These are phyloP conservation scores for Acleris holmiana DNA, from an alignment of 2,888 invertebrate species.

Conservation along the genomic window DNA sequence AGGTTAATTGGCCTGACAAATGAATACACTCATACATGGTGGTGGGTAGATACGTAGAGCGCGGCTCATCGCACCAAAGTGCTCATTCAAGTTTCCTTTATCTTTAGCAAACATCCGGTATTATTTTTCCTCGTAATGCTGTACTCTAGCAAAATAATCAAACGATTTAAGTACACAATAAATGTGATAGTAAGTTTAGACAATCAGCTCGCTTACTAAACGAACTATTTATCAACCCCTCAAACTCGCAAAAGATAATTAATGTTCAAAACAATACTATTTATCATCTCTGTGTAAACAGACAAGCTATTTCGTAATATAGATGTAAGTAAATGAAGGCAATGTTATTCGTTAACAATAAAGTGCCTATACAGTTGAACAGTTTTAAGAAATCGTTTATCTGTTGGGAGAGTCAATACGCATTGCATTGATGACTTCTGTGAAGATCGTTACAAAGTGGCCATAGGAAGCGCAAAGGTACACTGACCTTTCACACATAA, in stretches of 20 bases:
- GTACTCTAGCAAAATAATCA: slow-evolving; percentile 57
- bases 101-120: slow-evolving; percentile 77
- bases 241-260: slow-evolving; percentile 62
- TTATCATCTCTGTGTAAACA: slow-evolving; percentile 61
- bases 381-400: slow-evolving; percentile 10
- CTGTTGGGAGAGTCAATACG: slow-evolving; percentile 11
- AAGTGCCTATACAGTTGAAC: not conserved
- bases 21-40: not conserved
- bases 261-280: slow-evolving; percentile 63
- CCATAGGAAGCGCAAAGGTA: slow-evolving; percentile 7
- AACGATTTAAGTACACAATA: slow-evolving; percentile 59
- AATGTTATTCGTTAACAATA: not conserved
- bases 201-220: slow-evolving; percentile 61
- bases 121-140: slow-evolving; percentile 60
- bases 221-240: slow-evolving; percentile 61
- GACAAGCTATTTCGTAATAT: slow-evolving; percentile 40
- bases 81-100: slow-evolving; percentile 70
- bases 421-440: slow-evolving; percentile 6
- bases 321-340: slow-evolving; percentile 11
- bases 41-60: not conserved
- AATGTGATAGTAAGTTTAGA: slow-evolving; percentile 59
- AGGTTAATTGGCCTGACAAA: not conserved
- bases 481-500: slow-evolving; percentile 2
- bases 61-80: slow-evolving; percentile 38
- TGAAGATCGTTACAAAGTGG: slow-evolving; percentile 9